Evolutionary conservation across 92 coral and sea anemone species (phyloP).

Genomic region (Paramuricea clavata): DNA sequence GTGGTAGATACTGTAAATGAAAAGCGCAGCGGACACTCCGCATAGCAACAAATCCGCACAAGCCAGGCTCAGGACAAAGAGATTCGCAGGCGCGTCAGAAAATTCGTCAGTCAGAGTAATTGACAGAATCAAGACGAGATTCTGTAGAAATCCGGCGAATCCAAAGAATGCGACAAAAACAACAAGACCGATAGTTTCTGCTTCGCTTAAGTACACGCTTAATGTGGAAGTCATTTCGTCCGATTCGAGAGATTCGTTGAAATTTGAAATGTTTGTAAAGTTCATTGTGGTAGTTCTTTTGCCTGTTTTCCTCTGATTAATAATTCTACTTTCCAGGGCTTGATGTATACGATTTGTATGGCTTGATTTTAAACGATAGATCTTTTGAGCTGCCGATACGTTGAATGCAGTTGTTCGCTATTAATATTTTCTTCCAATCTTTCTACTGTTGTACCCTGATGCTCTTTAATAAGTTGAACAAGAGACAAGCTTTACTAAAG

Average conservation of each 20-base stretch:
- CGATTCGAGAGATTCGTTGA: neutral
- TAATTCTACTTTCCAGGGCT: too few relatives aligned
- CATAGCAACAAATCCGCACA: slow-evolving; percentile 3
- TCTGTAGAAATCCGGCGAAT: slow-evolving; percentile 5
- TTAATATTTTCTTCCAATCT: too few relatives aligned
- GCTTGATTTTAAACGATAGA: too few relatives aligned
- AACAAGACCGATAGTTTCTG: neutral
- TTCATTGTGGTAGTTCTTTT: neutral
- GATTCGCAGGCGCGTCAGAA: slow-evolving; percentile 26
- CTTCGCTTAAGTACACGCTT: slow-evolving; percentile 5
- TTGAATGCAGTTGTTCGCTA: too few relatives aligned
- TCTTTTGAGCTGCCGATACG: too few relatives aligned
- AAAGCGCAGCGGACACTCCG: slow-evolving; percentile 3
- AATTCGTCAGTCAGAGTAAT: slow-evolving; percentile 6
- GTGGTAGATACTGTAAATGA: slow-evolving; percentile 2
- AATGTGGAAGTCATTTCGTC: neutral
- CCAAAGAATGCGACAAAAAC: neutral
- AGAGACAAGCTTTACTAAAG: too few relatives aligned
- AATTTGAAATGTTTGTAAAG: neutral
- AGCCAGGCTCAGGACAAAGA: slow-evolving; percentile 22
- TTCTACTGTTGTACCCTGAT: too few relatives aligned
- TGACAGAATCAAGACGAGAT: slow-evolving; percentile 24
- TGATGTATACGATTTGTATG: too few relatives aligned
- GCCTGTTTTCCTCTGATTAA: too few relatives aligned
- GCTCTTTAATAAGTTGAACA: too few relatives aligned